Evolutionary conservation across 2,797 vertebrate species (phyloP), one percentile per base, ranked within the genome.

Genomic region (Enteromius paludinosus): DNA sequence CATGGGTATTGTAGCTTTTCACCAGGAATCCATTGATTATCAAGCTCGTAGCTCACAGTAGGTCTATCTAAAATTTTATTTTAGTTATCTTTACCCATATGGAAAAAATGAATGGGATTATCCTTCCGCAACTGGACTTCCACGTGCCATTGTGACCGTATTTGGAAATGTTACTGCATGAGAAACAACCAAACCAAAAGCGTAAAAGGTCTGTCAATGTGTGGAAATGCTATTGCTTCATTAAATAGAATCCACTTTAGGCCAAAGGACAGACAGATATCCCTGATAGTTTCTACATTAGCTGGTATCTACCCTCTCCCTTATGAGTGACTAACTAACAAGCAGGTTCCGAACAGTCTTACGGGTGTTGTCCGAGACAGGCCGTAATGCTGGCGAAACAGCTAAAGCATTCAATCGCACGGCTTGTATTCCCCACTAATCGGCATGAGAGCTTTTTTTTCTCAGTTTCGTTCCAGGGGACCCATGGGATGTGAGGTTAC

Each of bases 171-270:
- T 30, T n/a, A 45, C 12, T 73, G 20, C 18, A 54, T 15, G 45
- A 54, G 47, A 54, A 73, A 72, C 17, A 47, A 14, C 15, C 49
- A 5, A 72, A 49, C 9, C 43, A 30, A 45, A 25, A 20, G 43
- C 4, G 15, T 49, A 72, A 72, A 59, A 52, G 69, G 10, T 72
- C 43, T 73, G 35, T 30, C 59, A 25, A 81, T 35, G 61, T 76
- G 72, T 73, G 82, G 83, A 84, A 84, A 80, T 80, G 71, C 78
- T 76, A 47, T 59, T 35, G 73, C 62, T 61, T 68, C 18, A 15
- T 52, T n/a, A 78, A 78, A 41, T 54, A 17, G 77, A 69, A 66
- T 54, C 47, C 77, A 68, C 62, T 33, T 38, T 68, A 66, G 8
- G 62, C 30, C 64, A 25, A 54, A 65, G 61, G 64, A 68, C 77